Evolutionary conservation across 2,797 vertebrate genomes (phyloP).

Genomic region (Aphelocoma californica): DNA sequence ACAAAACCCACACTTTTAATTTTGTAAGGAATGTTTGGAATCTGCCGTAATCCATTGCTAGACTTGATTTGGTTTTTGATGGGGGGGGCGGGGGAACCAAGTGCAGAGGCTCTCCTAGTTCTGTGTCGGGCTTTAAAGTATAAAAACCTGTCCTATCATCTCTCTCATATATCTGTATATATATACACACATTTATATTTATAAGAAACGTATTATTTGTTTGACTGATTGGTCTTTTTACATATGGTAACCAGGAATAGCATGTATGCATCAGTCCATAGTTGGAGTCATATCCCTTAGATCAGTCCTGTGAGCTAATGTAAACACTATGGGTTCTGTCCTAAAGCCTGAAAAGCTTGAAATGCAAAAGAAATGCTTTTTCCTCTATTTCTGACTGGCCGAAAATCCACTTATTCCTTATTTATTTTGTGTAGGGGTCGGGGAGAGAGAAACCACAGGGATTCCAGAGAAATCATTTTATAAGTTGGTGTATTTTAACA

Average conservation of each 20-base stretch:
- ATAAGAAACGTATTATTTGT: conserved; percentile 67
- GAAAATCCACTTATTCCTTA: conserved; percentile 66
- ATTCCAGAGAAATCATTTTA: conserved; percentile 66
- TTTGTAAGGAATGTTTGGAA: conserved; percentile 7
- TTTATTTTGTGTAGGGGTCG: conserved; percentile 67
- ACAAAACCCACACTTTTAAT: conserved; percentile 38
- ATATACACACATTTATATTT: conserved; percentile 49
- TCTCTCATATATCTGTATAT: conserved; percentile 33
- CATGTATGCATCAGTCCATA: conserved; percentile 51
- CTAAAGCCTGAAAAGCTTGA: conserved; percentile 54
- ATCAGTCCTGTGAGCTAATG: conserved; percentile 7
- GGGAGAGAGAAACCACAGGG: conserved; percentile 59
- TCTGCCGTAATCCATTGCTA: conserved; percentile 35
- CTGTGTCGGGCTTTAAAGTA: conserved; percentile 58
- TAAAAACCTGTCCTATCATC: conserved; percentile 54
- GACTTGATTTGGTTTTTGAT: conserved; percentile 3
- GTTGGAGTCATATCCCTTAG: conserved; percentile 32
- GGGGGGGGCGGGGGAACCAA: background rate
- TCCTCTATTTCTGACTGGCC: conserved; percentile 57
- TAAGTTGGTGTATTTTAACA: conserved; percentile 70
- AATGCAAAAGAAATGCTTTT: conserved; percentile 34
- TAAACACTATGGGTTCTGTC: conserved; percentile 35
- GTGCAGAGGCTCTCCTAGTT: conserved; percentile 44
- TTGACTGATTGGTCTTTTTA: conserved; percentile 40
- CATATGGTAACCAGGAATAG: conserved; percentile 50